Evolutionary conservation across 2,797 vertebrate species (phyloP).

Genomic region (Phaenicophaeus curvirostris): DNA sequence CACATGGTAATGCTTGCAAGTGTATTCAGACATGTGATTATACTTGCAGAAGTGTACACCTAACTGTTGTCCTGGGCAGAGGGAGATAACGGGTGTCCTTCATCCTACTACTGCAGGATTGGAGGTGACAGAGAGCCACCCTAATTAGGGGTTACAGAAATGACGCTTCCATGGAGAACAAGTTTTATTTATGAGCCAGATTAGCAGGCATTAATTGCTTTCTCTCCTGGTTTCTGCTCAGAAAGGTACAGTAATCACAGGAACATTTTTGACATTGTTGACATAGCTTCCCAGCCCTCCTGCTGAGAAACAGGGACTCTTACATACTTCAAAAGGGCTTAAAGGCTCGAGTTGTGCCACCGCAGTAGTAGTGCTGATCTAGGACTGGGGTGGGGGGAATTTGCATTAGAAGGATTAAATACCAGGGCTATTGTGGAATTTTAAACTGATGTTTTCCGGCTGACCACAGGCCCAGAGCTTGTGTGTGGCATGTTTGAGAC

Average conservation of each 20-base stretch:
- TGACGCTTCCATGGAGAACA: constrained; percentile 42
- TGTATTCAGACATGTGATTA: background rate
- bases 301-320: constrained; percentile 77
- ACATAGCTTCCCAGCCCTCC: constrained; percentile 77
- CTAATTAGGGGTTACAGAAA: constrained; percentile 29
- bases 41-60: background rate
- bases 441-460: constrained; percentile 76
- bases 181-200: constrained; percentile 74
- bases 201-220: constrained; percentile 74
- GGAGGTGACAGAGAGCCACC: constrained; percentile 16
- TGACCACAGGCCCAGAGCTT: constrained; percentile 73
- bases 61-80: background rate
- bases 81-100: background rate
- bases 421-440: constrained; percentile 76
- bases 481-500: constrained; percentile 72
- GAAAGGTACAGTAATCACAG: constrained; percentile 78
- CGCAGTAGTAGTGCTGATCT: constrained; percentile 69
- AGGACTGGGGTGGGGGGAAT: constrained; percentile 70
- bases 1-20: background rate
- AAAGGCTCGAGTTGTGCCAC: constrained; percentile 74
- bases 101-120: background rate
- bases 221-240: constrained; percentile 72
- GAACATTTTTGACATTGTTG: constrained; percentile 76
- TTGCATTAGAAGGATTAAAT: constrained; percentile 77
- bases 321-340: constrained; percentile 78